These are phyloP conservation scores for Holcopasites calliopsidis DNA, from an alignment of 1,140 invertebrate species.

Conservation along the genomic window DNA sequence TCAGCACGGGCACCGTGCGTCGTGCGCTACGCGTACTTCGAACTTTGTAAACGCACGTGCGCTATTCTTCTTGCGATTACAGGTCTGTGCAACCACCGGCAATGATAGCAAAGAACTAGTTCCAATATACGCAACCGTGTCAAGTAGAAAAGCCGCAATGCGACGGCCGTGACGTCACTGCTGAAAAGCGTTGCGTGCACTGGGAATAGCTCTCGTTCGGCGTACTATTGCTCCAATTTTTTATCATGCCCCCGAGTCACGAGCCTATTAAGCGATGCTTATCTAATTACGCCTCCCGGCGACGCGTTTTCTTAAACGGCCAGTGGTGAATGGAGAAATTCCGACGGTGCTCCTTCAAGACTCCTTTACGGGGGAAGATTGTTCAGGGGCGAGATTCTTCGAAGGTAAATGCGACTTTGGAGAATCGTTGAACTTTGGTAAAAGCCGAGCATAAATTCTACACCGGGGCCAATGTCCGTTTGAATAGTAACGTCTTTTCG, in stretches of 20 bases:
- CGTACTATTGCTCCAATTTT: constrained; percentile 3
- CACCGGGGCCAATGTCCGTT: too few relatives aligned
- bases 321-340: not conserved
- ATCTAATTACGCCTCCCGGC: constrained; percentile 18
- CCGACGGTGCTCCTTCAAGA: not conserved
- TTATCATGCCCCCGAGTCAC: not conserved
- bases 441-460: too few relatives aligned
- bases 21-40: not conserved
- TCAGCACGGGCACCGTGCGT: not conserved
- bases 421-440: too few relatives aligned
- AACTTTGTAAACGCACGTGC: not conserved
- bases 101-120: constrained; percentile 31
- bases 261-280: constrained; percentile 19
- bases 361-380: not conserved
- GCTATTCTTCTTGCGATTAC: not conserved
- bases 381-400: not conserved
- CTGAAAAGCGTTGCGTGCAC: constrained; percentile 35
- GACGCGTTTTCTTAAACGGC: not conserved
- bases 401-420: too few relatives aligned
- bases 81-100: not conserved
- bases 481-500: not conserved
- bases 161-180: constrained; percentile 37
- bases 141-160: constrained; percentile 47
- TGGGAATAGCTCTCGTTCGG: not conserved
- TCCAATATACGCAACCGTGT: constrained; percentile 39